A percentile compares a stretch with the other conserved stretches of the same genome.
Evolutionary conservation across 2,888 invertebrate genomes (phyloP).

Genomic region (Drosophila picticornis): DNA sequence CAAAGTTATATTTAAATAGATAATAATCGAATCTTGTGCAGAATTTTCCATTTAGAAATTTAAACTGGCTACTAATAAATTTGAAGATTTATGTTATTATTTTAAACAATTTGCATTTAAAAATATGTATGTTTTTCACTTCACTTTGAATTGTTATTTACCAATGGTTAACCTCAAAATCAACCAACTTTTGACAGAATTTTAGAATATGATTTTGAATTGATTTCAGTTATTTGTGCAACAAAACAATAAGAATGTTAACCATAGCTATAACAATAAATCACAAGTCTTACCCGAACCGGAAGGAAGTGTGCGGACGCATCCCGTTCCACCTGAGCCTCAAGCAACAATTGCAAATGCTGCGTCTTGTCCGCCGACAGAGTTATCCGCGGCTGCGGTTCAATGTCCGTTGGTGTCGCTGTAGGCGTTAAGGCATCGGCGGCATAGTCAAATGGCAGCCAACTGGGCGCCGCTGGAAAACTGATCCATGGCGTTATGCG

Average conservation of each 20-base stretch:
- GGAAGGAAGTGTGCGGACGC: slow-evolving; percentile 20
- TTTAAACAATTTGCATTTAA: too few species aligned
- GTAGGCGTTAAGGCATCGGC: slow-evolving; percentile 45
- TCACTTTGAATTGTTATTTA: neutral
- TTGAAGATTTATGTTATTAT: neutral
- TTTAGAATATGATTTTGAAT: neutral
- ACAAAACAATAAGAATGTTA: neutral
- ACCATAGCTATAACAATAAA: neutral
- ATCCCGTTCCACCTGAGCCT: slow-evolving; percentile 78
- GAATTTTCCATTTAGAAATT: neutral
- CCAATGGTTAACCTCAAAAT: neutral
- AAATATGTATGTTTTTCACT: neutral
- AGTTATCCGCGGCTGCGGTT: slow-evolving; percentile 36
- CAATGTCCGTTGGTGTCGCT: slow-evolving; percentile 48
- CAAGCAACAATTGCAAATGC: slow-evolving; percentile 81
- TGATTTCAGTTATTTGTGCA: neutral
- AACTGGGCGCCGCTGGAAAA: slow-evolving; percentile 85
- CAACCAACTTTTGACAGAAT: neutral
- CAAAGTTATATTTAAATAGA: neutral
- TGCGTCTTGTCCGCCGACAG: slow-evolving; percentile 54
- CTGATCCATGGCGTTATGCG: slow-evolving; percentile 86
- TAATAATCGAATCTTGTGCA: neutral
- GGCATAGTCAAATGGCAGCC: slow-evolving; percentile 83
- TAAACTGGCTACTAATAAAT: neutral
- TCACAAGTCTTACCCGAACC: slow-evolving; percentile 69